Conservation (phyloP, 2,113 vertebrate species). For the Dasypus novemcinctus region DNA sequence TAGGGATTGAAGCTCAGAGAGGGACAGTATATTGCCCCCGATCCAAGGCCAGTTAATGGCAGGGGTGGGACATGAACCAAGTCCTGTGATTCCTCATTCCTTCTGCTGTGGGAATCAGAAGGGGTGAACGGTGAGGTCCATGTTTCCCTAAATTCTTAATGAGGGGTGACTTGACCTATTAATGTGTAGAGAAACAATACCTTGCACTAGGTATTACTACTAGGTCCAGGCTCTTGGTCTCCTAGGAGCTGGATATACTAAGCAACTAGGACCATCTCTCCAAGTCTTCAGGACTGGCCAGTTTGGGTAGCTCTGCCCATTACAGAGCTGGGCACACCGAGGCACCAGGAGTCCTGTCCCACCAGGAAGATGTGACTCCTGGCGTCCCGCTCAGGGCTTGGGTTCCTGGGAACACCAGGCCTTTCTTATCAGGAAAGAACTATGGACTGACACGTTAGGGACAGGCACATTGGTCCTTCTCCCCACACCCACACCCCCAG, state of each 20-base stretch:
- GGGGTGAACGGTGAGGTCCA: not conserved
- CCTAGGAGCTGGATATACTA: not conserved
- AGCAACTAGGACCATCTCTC: not conserved
- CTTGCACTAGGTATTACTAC: not conserved
- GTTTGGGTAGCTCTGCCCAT: not conserved
- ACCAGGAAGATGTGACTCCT: not conserved
- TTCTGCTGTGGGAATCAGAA: not conserved
- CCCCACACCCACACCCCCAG: not conserved
- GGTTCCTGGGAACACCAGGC: not conserved
- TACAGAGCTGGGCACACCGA: not conserved
- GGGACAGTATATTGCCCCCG: accelerated
- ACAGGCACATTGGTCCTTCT: accelerated
- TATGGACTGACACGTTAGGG: not conserved
- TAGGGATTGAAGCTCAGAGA: not conserved
- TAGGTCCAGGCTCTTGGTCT: not conserved
- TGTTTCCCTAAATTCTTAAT: not conserved
- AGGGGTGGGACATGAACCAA: not conserved
- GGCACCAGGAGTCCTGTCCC: not conserved
- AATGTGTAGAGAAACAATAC: not conserved
- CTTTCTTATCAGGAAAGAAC: not conserved
- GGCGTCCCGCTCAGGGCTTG: not conserved
- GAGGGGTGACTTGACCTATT: not conserved
- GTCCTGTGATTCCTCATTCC: not conserved
- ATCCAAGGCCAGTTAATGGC: not conserved
- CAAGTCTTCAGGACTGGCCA: not conserved